A percentile compares a stretch with the other conserved stretches of the same genome.
Evolutionary conservation across 1,140 invertebrate genomes (phyloP).

Genomic region (Drosophila seguyi): DNA sequence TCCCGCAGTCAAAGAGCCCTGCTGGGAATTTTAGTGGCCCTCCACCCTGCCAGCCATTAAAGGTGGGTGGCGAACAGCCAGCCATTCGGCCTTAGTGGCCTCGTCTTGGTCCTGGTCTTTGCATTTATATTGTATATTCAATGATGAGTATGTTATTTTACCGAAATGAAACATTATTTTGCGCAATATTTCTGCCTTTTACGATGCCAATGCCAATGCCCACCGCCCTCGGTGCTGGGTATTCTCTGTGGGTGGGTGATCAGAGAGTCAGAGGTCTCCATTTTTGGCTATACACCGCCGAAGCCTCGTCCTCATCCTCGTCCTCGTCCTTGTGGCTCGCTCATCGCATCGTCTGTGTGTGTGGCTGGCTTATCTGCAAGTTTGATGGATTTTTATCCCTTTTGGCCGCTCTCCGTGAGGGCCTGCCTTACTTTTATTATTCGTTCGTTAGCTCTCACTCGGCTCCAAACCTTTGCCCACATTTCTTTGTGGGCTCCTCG

Average conservation of each 20-base stretch:
- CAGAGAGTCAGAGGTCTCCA: conserved; percentile 14
- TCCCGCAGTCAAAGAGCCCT: conserved; percentile 3
- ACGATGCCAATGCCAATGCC: conserved; percentile 51
- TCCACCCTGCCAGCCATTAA: conserved; percentile 25
- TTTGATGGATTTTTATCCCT: conserved; percentile 83
- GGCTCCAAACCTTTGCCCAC: conserved; percentile 17
- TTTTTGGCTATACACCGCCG: conserved; percentile 18
- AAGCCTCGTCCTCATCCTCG: too few relatives aligned
- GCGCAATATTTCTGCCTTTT: conserved; percentile 66
- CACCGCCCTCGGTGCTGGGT: conserved; percentile 18
- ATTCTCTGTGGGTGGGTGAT: conserved; percentile 11
- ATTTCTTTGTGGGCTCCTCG: conserved; percentile 36
- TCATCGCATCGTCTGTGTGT: conserved; percentile 35
- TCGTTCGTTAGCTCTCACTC: conserved; percentile 27
- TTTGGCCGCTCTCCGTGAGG: conserved; percentile 52
- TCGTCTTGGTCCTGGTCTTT: conserved; percentile 20
- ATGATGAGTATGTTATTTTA: conserved; percentile 78
- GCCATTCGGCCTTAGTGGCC: background rate
- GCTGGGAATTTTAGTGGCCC: conserved; percentile 12
- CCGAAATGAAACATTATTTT: conserved; percentile 76
- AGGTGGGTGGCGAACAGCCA: conserved; percentile 7
- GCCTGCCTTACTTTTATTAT: conserved; percentile 42
- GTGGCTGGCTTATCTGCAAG: conserved; percentile 77
- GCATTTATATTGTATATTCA: conserved; percentile 75
- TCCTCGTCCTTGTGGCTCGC: background rate